Percentiles rank a stretch among this genome's conserved stretches.
Evolutionary conservation across 1,140 invertebrate genomes (phyloP).

Genomic region (Pemphigus obesinymphae): DNA sequence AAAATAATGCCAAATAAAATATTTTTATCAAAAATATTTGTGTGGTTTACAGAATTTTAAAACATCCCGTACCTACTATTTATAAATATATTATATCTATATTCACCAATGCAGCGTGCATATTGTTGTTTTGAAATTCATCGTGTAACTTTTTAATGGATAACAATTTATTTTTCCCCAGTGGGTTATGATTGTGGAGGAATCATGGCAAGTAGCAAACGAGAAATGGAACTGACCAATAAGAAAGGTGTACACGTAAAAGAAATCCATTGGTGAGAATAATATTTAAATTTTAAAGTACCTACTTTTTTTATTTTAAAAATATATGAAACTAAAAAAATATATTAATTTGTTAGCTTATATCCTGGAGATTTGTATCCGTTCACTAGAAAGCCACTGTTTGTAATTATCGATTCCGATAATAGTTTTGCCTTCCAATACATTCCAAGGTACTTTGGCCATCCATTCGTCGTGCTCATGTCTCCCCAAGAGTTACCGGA

Average conservation of each 20-base stretch:
- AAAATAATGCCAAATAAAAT: too few relatives aligned
- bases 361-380: constrained; percentile 91
- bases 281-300: background rate
- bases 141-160: background rate
- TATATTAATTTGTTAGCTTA: constrained; percentile 56
- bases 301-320: background rate
- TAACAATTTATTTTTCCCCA: constrained; percentile 49
- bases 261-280: constrained; percentile 68
- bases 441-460: constrained; percentile 87
- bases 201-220: constrained; percentile 77
- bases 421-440: constrained; percentile 92
- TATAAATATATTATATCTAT: too few relatives aligned
- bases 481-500: constrained; percentile 85
- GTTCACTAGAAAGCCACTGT: constrained; percentile 60
- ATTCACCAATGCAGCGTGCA: too few relatives aligned
- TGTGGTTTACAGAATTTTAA: too few relatives aligned
- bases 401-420: constrained; percentile 91
- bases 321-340: background rate
- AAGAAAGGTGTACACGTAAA: constrained; percentile 64
- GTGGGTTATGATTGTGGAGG: constrained; percentile 91
- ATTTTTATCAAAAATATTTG: too few relatives aligned
- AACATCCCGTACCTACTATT: too few relatives aligned
- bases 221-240: constrained; percentile 63
- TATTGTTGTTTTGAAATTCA: background rate
- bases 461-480: constrained; percentile 90